Evolutionary conservation across 2,113 vertebrate species (phyloP).

Genomic region (Lagopus muta): DNA sequence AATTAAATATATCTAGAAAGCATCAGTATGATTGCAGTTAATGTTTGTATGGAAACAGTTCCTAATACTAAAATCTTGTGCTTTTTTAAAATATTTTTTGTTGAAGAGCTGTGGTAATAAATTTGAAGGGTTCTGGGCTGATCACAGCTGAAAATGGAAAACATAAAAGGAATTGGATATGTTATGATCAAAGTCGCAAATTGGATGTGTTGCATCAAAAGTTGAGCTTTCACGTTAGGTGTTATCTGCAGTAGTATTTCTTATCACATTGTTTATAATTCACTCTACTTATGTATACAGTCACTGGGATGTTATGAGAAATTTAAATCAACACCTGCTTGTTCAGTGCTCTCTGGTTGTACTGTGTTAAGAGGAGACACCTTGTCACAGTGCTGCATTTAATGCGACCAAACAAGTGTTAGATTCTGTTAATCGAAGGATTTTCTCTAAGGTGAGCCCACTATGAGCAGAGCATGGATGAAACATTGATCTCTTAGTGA

Average conservation of each 20-base stretch:
- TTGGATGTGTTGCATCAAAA: neutral
- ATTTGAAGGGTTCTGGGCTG: neutral
- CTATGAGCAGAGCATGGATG: neutral
- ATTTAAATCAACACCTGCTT: neutral
- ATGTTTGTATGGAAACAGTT: neutral
- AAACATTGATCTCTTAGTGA: neutral
- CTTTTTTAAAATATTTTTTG: accelerated
- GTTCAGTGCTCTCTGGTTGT: neutral
- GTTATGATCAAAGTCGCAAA: too few species aligned
- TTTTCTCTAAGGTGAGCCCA: neutral
- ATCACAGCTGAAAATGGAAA: neutral
- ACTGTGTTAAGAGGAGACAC: neutral
- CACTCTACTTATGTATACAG: accelerated
- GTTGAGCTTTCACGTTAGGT: neutral
- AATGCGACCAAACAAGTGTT: neutral
- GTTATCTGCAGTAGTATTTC: neutral
- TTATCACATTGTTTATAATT: accelerated
- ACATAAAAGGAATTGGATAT: neutral
- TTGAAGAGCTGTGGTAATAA: neutral
- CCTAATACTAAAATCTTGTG: neutral
- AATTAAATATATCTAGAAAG: neutral
- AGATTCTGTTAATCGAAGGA: neutral
- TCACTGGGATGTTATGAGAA: neutral
- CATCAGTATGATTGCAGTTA: neutral
- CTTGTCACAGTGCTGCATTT: neutral